These are phyloP conservation scores for Rhimphoctona megacephalus DNA, from an alignment of 2,888 invertebrate species.

Conservation along the genomic window DNA sequence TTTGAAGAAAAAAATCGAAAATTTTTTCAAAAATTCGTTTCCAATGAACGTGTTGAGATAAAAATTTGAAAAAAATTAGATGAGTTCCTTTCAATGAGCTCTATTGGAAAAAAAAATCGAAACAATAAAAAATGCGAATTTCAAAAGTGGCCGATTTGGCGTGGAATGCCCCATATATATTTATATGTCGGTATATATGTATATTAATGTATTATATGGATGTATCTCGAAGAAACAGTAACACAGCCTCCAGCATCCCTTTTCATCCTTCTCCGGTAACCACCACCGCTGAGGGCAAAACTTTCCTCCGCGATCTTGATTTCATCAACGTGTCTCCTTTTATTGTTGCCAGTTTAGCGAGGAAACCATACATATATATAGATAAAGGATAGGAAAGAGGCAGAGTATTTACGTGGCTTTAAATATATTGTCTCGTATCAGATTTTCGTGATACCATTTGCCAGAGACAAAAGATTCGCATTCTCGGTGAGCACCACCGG, in stretches of 20 bases:
- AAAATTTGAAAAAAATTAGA: no score
- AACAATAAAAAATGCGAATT: no score
- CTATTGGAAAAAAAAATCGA: no score
- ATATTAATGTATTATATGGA: neutral
- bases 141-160: no score
- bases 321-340: slow-evolving; percentile 84
- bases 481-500: slow-evolving; percentile 72
- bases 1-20: no score
- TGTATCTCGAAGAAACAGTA: slow-evolving; percentile 27
- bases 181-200: neutral
- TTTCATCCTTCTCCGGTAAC: slow-evolving; percentile 33
- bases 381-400: slow-evolving; percentile 18
- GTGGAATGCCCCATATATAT: no score
- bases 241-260: slow-evolving; percentile 23
- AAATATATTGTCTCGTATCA: slow-evolving; percentile 80
- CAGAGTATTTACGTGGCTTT: slow-evolving; percentile 69
- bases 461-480: slow-evolving; percentile 80
- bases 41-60: no score
- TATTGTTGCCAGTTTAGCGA: slow-evolving; percentile 82
- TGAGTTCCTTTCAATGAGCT: no score
- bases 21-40: no score
- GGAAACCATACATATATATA: slow-evolving; percentile 25
- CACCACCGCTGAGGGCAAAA: slow-evolving; percentile 71
- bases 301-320: slow-evolving; percentile 82
- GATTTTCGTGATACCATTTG: slow-evolving; percentile 28